phyloP scores from a whole-genome alignment of 2,888 invertebrate genomes.

The Drosophila yooni region DNA sequence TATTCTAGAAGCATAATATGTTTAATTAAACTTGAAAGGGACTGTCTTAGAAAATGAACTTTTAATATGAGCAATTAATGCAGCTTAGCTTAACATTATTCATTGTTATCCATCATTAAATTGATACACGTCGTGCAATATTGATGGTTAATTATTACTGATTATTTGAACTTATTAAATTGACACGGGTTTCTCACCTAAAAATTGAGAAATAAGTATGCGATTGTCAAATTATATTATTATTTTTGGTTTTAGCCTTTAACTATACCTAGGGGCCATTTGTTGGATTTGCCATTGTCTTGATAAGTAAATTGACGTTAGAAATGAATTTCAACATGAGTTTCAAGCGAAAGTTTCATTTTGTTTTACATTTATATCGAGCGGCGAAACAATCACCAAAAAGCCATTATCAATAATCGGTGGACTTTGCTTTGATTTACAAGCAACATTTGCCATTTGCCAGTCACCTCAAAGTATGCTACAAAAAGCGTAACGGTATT shows the following conservation, averaged over 20 bases:
- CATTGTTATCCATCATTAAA: neutral
- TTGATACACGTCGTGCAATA: neutral
- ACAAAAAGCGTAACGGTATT: conserved; percentile 28
- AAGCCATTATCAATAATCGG: neutral
- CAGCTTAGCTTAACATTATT: neutral
- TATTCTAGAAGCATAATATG: too few species aligned
- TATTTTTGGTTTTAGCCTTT: neutral
- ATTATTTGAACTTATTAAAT: neutral
- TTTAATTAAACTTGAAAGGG: too few species aligned
- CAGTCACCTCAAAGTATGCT: conserved; percentile 41
- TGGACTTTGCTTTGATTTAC: conserved; percentile 5
- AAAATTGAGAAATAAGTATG: neutral
- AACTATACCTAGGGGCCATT: neutral
- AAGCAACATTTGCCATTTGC: neutral
- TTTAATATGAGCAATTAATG: neutral
- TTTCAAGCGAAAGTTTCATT: neutral
- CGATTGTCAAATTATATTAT: neutral
- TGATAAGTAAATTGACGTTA: neutral
- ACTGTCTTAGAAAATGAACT: too few species aligned
- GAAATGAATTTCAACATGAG: neutral
- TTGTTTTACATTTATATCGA: neutral
- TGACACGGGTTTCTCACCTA: neutral
- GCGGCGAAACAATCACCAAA: neutral
- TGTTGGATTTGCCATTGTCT: neutral
- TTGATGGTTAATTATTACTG: neutral